Conservation (phyloP, 2,888 invertebrate genomes). For the Netelia fuscicornis region DNA sequence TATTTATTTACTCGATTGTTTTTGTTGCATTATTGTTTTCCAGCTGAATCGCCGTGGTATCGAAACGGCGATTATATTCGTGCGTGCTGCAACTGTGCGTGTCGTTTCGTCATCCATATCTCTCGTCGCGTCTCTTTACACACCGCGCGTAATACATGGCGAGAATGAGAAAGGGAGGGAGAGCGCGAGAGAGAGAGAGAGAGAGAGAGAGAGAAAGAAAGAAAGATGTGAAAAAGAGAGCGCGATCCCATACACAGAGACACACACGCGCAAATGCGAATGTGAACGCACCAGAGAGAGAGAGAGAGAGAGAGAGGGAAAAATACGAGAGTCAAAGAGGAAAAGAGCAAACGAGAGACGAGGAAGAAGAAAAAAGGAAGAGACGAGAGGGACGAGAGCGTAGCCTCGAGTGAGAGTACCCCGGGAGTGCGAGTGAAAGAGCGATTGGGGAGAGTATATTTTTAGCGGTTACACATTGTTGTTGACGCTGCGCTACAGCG, state of each 20-base stretch:
- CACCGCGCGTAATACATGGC: constrained; percentile 6
- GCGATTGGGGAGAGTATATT: constrained; percentile 80
- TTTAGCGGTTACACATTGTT: constrained; percentile 84
- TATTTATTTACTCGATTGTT: no score
- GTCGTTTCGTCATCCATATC: constrained; percentile 62
- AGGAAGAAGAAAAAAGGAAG: constrained; percentile 37
- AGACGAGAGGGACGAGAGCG: constrained; percentile 39
- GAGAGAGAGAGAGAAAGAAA: no score
- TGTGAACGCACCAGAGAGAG: constrained; percentile 24
- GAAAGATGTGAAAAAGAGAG: constrained; percentile 9
- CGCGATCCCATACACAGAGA: constrained; percentile 30
- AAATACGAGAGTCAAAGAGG: constrained; percentile 45
- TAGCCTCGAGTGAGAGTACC: constrained; percentile 56
- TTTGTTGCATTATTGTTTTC: neutral
- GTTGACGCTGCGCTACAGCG: constrained; percentile 77
- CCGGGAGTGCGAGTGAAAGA: constrained; percentile 72
- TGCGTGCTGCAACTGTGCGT: constrained; percentile 57
- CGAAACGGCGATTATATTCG: constrained; percentile 46
- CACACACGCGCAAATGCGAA: neutral
- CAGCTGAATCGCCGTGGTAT: constrained; percentile 46
- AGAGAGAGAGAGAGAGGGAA: constrained; percentile 44
- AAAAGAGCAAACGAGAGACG: constrained; percentile 52
- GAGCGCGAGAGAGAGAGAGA: no score
- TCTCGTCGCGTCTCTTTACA: constrained; percentile 2
- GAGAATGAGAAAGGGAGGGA: constrained; percentile 13